These are phyloP conservation scores for Microtus montanus DNA, from an alignment of 2,113 vertebrate genomes.

Conservation along the genomic window DNA sequence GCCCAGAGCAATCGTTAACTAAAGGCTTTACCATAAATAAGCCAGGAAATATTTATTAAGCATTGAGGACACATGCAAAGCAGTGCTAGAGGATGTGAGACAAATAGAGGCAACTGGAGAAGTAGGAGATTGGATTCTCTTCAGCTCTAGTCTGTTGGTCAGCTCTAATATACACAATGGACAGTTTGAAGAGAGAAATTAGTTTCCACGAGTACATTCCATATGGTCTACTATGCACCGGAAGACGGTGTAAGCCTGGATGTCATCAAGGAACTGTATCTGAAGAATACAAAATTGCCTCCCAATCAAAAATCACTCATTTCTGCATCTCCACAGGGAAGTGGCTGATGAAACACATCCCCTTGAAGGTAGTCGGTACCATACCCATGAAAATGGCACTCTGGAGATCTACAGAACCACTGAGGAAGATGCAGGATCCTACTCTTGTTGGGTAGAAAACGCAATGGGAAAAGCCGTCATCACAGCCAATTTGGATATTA, in stretches of 20 bases:
- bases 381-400: slow-evolving; percentile 88
- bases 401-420: slow-evolving; percentile 87
- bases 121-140: neutral
- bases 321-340: slow-evolving; percentile 84
- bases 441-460: slow-evolving; percentile 92
- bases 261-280: neutral
- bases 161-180: neutral
- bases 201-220: neutral
- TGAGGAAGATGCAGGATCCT: slow-evolving; percentile 90
- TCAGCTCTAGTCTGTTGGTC: neutral
- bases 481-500: slow-evolving; percentile 89
- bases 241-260: neutral
- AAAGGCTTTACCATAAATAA: slow-evolving; percentile 22
- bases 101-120: neutral
- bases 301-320: neutral
- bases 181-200: neutral
- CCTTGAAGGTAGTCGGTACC: slow-evolving; percentile 84
- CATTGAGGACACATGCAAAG: neutral
- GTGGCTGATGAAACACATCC: slow-evolving; percentile 87
- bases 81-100: neutral
- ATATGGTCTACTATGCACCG: neutral
- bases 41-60: slow-evolving; percentile 48
- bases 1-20: neutral
- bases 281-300: neutral
- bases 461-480: slow-evolving; percentile 90